These are phyloP conservation scores for Ditula angustiorana DNA, from an alignment of 2,888 invertebrate species.

Conservation along the genomic window DNA sequence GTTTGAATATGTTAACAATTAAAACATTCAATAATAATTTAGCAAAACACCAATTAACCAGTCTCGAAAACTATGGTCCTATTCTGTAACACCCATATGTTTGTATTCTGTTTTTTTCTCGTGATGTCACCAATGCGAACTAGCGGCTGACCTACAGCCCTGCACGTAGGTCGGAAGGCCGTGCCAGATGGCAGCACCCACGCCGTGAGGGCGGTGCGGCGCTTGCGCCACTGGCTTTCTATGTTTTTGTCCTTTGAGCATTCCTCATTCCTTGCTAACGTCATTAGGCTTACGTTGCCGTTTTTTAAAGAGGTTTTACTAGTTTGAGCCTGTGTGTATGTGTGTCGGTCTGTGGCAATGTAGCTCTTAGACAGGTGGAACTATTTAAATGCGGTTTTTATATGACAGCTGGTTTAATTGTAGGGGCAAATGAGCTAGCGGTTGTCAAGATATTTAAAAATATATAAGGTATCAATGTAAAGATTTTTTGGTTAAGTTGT, in stretches of 20 bases:
- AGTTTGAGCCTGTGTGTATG: neutral
- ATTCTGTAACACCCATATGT: neutral
- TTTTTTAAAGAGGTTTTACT: neutral
- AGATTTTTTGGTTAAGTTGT: too few species aligned
- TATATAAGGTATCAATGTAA: too few species aligned
- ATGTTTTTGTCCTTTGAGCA: slow-evolving; percentile 21
- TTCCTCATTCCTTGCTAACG: slow-evolving; percentile 12
- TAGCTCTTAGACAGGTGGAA: too few species aligned
- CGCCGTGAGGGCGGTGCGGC: slow-evolving; percentile 57
- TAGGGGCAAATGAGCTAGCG: too few species aligned
- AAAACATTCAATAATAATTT: too few species aligned
- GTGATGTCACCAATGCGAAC: slow-evolving; percentile 38
- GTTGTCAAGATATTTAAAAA: too few species aligned
- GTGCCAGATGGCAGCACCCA: slow-evolving; percentile 68
- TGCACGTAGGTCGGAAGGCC: slow-evolving; percentile 63
- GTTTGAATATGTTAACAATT: too few species aligned
- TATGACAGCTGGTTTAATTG: too few species aligned
- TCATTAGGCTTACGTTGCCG: slow-evolving; percentile 2
- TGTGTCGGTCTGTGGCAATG: too few species aligned
- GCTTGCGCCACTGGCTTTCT: slow-evolving; percentile 47
- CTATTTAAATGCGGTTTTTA: too few species aligned
- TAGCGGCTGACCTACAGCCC: slow-evolving; percentile 54
- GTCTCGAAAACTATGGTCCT: neutral
- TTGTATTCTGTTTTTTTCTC: neutral
- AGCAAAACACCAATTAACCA: too few species aligned